phyloP scores from a whole-genome alignment of 2,797 vertebrate genomes.

The Netta rufina region DNA sequence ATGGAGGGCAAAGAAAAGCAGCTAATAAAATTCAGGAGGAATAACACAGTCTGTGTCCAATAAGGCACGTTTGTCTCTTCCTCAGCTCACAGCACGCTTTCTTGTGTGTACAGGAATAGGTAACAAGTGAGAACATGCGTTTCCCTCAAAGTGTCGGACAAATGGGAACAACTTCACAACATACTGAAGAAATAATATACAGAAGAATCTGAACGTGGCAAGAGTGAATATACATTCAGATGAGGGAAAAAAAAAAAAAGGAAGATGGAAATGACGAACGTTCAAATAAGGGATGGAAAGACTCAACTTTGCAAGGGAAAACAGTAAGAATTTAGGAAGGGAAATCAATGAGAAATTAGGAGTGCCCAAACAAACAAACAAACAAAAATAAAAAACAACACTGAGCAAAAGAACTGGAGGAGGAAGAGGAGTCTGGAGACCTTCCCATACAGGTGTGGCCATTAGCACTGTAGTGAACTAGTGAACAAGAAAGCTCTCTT shows the following conservation, averaged over 20 bases:
- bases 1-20: slow-evolving; percentile 4
- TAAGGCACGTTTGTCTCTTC: background rate
- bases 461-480: background rate
- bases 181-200: background rate
- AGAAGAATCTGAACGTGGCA: background rate
- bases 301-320: background rate
- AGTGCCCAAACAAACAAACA: background rate
- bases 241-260: background rate
- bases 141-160: background rate
- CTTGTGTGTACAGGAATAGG: background rate
- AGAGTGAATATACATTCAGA: background rate
- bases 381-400: background rate
- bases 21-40: background rate
- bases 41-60: background rate
- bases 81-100: background rate
- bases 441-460: background rate
- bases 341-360: background rate
- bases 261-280: background rate
- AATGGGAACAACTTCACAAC: background rate
- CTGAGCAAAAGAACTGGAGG: background rate
- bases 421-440: background rate
- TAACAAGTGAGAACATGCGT: background rate
- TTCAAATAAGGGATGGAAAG: background rate
- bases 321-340: background rate
- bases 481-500: background rate